These are phyloP conservation scores for Penaeus japonicus DNA, from an alignment of 1,140 invertebrate species.

Conservation along the genomic window DNA sequence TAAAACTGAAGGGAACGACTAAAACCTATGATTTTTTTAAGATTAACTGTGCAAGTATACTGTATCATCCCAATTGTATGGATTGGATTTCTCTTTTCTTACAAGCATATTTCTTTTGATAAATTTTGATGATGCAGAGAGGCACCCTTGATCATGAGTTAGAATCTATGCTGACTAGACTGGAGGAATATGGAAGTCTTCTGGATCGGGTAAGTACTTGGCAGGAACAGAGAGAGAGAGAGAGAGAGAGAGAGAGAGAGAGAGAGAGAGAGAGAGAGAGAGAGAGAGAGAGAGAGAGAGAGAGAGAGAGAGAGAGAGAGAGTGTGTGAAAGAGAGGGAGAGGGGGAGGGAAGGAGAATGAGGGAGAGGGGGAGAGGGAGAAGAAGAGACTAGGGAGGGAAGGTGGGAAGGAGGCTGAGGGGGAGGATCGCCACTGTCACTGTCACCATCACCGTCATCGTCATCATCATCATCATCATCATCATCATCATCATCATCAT, in stretches of 20 bases:
- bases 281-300: background rate
- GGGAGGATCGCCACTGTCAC: too few relatives aligned
- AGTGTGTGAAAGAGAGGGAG: constrained; percentile 16
- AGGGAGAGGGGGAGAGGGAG: constrained; percentile 14
- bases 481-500: too few relatives aligned
- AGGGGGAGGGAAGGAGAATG: constrained; percentile 19
- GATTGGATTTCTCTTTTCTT: too few relatives aligned
- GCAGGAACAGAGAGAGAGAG: background rate
- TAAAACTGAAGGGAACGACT: too few relatives aligned
- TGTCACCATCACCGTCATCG: too few relatives aligned
- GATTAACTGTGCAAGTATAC: too few relatives aligned
- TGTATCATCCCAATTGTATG: too few relatives aligned
- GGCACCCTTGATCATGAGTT: constrained; percentile 26
- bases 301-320: background rate
- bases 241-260: background rate
- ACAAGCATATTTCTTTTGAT: too few relatives aligned
- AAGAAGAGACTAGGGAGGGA: background rate
- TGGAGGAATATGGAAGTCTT: constrained; percentile 45
- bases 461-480: too few relatives aligned
- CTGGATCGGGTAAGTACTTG: constrained; percentile 27
- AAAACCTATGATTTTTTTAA: too few relatives aligned
- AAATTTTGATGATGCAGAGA: background rate
- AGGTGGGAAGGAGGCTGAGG: too few relatives aligned
- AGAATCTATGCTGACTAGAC: constrained; percentile 38
- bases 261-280: background rate